Evolutionary conservation across 2,888 invertebrate genomes (phyloP), one percentile per base, ranked within the genome.

Genomic region (Atrina japonica): DNA sequence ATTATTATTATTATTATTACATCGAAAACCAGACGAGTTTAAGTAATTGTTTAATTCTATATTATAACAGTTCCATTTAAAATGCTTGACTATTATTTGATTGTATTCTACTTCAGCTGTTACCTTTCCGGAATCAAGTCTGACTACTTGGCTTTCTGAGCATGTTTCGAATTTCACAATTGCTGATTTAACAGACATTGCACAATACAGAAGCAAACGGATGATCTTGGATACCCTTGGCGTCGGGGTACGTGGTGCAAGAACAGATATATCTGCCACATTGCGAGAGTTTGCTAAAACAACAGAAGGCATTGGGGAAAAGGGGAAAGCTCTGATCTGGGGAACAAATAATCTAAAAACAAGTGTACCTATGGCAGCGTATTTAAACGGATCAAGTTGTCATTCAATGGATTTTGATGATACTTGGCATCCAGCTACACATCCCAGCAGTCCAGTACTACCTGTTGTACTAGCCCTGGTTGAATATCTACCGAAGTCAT

Each of bases 341-440:
- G 78, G 80, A 18, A 60, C 71, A 23, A 43, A 61, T 16, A 67
- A 75, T 7, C 18, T 56, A 25, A 76, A 66, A 40, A 64, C 76
- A 6, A 41, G 67, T 2, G 58, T 75, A 3, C 47, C 73, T 0
- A 61, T 77, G 61, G 81, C 83, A 3, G 83, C 83, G 1, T 83
- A 75, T 55, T 61, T 85, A 25, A 85, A 85, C 60, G 85, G 83
- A 6, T 68, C 78, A 30, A 83, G 79, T 63, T 77, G 80, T 23
- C 85, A 85, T 60, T 74, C 85, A 16, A 85, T 85, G 83, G 85
- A 85, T 53, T 83, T 85, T 69, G 84, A 85, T 49, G 84, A 85
- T 70, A 85, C 85, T 0, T 85, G 85, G 85, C 78, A 82, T 40
- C 85, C 85, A 25, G 83, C 85, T 29, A 85, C 85, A 2, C 85